Evolutionary conservation across 2,888 invertebrate species (phyloP).

Genomic region (Pyrrhopygopsis socrates): DNA sequence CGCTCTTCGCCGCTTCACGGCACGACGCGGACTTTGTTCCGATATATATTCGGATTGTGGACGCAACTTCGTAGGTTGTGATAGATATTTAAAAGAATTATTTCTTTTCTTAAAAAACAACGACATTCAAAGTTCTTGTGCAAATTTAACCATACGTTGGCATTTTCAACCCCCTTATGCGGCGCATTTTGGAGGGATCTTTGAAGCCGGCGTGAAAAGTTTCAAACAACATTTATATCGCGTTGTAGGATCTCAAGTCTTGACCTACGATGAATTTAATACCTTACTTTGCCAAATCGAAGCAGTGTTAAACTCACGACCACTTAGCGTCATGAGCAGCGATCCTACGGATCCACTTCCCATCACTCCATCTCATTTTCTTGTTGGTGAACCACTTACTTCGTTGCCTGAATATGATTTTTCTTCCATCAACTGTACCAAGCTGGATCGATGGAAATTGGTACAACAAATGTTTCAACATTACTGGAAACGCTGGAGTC

Average conservation of each 20-base stretch:
- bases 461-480: conserved; percentile 22
- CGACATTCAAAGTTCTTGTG: not conserved
- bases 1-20: conserved; percentile 6
- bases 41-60: not conserved
- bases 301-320: not conserved
- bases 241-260: not conserved
- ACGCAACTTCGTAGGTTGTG: conserved; percentile 3
- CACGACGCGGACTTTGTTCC: not conserved
- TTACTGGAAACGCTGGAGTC: conserved; percentile 17
- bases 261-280: conserved; percentile 6
- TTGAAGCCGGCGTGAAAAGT: not conserved
- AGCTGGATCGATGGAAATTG: conserved; percentile 8
- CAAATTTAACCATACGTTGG: not conserved
- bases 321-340: not conserved
- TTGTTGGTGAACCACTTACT: not conserved
- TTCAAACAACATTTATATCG: not conserved
- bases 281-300: conserved; percentile 1
- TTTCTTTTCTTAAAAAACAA: not conserved
- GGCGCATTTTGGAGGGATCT: conserved; percentile 6
- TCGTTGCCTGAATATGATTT: conserved; percentile 7
- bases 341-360: not conserved
- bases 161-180: not conserved
- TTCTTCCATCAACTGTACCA: not conserved
- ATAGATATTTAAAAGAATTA: not conserved
- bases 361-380: not conserved